A percentile compares a stretch with the other conserved stretches of the same genome.
These are phyloP conservation scores for Scelioninae gen. 2 DNA, from an alignment of 2,888 invertebrate species.

Conservation along the genomic window DNA sequence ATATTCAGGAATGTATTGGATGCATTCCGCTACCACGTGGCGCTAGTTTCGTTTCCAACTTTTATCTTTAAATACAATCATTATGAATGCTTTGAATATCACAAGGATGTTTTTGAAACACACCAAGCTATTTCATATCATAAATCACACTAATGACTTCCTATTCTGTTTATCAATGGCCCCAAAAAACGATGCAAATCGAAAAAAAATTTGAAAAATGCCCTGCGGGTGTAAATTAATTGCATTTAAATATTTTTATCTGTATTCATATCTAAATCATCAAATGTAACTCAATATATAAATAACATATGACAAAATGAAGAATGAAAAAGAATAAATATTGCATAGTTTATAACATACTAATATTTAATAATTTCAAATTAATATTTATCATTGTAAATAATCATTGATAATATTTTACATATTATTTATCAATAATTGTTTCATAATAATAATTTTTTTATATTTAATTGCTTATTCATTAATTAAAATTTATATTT, in stretches of 20 bases:
- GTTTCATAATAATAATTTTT: neutral
- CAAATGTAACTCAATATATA: neutral
- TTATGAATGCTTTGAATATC: slow-evolving; percentile 35
- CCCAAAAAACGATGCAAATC: slow-evolving; percentile 19
- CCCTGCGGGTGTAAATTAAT: too few relatives aligned
- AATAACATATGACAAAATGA: neutral
- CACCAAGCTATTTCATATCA: slow-evolving; percentile 29
- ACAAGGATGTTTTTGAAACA: slow-evolving; percentile 22
- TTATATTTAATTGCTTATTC: neutral
- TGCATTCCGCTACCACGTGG: slow-evolving; percentile 8
- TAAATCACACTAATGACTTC: slow-evolving; percentile 46
- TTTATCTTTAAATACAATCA: neutral
- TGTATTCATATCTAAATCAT: neutral
- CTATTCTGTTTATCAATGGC: slow-evolving; percentile 23
- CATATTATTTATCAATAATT: neutral
- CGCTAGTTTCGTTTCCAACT: slow-evolving; percentile 6
- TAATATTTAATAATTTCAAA: neutral
- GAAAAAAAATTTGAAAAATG: slow-evolving; percentile 1
- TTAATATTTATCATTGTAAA: slow-evolving; percentile 10
- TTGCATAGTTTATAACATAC: too few relatives aligned
- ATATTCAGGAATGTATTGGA: slow-evolving; percentile 47
- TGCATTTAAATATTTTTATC: neutral
- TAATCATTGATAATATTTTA: neutral
- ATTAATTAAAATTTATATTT: neutral
- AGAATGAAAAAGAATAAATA: neutral